Evolutionary conservation across 2,797 vertebrate genomes (phyloP).

Genomic region (Sebastolobus alascanus): DNA sequence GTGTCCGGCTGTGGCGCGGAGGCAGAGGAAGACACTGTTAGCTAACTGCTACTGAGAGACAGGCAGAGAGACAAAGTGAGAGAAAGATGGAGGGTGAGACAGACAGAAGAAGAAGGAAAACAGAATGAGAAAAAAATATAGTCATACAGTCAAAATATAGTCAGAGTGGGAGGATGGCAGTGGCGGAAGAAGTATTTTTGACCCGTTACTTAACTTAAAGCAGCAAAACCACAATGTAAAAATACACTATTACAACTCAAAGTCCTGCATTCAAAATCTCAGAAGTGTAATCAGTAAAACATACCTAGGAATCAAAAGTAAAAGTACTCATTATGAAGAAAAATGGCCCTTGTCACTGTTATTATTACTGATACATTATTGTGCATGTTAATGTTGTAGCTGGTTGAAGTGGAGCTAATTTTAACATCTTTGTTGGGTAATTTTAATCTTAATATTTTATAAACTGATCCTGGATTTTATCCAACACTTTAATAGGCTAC

Average conservation of each 20-base stretch:
- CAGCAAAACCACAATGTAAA: constrained; percentile 17
- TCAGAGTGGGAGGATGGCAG: constrained; percentile 27
- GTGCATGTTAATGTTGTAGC: not conserved
- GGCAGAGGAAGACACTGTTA: constrained; percentile 52
- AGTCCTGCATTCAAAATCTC: not conserved
- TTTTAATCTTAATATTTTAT: not conserved
- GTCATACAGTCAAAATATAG: constrained; percentile 10
- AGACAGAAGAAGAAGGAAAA: constrained; percentile 28
- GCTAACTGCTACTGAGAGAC: constrained; percentile 46
- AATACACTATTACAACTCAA: not conserved
- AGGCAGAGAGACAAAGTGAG: constrained; percentile 21
- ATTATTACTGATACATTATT: not conserved
- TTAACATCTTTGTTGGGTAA: not conserved
- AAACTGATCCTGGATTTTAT: not conserved
- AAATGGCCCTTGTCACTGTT: not conserved
- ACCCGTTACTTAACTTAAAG: constrained; percentile 16
- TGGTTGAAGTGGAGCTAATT: not conserved
- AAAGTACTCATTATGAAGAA: not conserved
- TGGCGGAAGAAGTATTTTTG: constrained; percentile 10
- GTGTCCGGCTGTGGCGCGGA: constrained; percentile 50
- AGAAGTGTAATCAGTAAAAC: constrained; percentile 2
- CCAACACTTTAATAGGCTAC: not conserved
- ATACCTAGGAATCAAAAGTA: not conserved
- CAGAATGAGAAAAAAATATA: constrained; percentile 36
- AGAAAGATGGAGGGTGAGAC: constrained; percentile 19